Evolutionary conservation across 2,797 vertebrate species (phyloP), one percentile per base, ranked within the genome.

Genomic region (Linurgus olivaceus): DNA sequence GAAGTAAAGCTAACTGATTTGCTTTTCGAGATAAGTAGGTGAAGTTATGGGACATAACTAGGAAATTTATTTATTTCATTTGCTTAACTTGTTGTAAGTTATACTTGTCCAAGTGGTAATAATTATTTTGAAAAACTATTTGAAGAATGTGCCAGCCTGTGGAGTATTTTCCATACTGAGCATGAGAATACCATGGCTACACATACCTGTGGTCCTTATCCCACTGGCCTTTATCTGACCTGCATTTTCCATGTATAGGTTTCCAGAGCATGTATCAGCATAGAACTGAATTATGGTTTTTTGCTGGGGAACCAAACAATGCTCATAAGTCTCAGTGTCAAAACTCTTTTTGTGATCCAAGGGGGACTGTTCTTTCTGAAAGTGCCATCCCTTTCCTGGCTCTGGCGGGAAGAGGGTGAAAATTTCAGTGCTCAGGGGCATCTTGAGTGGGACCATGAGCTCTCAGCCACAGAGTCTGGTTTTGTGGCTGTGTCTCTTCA

Each of bases 361-460:
- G 72, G 19, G 16, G 55, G 40, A 47, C 74, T 66, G 11, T 52
- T 65, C 61, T 90, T 92, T 87, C 89, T 94, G 93, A 89, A 94
- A 95, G 42, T 52, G 33, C 57, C 35, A 40, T 79, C 73, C 47
- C 35, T 74, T 82, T 80, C 28, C 42, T 91, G 61, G 62, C 45
- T 89, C 16, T 61, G 35, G 57, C 21, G 29, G 26, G 37, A 82
- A 85, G 31, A 19, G n/a, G 35, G 17, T 63, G 61, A 80, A 71
- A 80, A 82, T 92, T 82, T 63, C 57, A 66, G 14, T 1, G 24
- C 77, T 82, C 1, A 1, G 24, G n/a, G 75, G 52, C 18, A 67
- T 77, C 55, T 52, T 3, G 8, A 54, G 51, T 78, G 88, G 26
- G 47, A 44, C 80, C 11, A 1, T 31, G 33, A 91, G 71, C 14